Percentiles rank a stretch among this genome's conserved stretches.
Conservation (phyloP, 1,140 invertebrate genomes). For the Drosophila miranda region DNA sequence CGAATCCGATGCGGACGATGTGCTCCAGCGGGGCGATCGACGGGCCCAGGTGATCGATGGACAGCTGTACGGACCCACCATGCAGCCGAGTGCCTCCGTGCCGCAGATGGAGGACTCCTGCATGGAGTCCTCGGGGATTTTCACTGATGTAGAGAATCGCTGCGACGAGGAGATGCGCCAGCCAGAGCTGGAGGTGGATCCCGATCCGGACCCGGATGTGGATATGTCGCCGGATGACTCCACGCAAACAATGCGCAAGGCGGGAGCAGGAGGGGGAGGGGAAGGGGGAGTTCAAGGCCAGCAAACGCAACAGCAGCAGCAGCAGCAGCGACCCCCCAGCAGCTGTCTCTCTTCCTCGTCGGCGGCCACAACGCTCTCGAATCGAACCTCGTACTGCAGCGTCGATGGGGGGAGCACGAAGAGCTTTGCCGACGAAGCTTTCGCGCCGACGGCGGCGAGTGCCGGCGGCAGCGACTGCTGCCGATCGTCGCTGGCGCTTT, state of each 20-base stretch:
- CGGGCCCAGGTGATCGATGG: slow-evolving; percentile 92
- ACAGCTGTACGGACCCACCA: slow-evolving; percentile 89
- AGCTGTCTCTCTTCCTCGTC: slow-evolving; percentile 70
- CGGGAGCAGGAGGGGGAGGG: slow-evolving; percentile 32
- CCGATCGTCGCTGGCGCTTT: slow-evolving; percentile 49
- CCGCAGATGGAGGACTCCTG: slow-evolving; percentile 84
- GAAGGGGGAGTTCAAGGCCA: slow-evolving; percentile 70
- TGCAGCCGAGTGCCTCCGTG: slow-evolving; percentile 81
- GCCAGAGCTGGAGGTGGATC: slow-evolving; percentile 54
- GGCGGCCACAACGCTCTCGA: slow-evolving; percentile 75
- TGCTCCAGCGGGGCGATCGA: slow-evolving; percentile 88
- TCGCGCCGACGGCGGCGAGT: slow-evolving; percentile 33
- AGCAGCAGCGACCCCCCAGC: slow-evolving; percentile 50
- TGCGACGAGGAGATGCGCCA: slow-evolving; percentile 82
- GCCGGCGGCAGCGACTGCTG: slow-evolving; percentile 17
- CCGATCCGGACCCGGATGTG: not conserved
- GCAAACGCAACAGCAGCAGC: slow-evolving; percentile 36
- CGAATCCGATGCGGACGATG: slow-evolving; percentile 92
- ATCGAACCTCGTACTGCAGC: slow-evolving; percentile 79
- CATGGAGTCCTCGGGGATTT: slow-evolving; percentile 94
- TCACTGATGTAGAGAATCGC: slow-evolving; percentile 90
- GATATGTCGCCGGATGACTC: slow-evolving; percentile 85
- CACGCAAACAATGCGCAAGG: slow-evolving; percentile 80
- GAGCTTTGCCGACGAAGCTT: slow-evolving; percentile 80
- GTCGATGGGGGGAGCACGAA: slow-evolving; percentile 74